Percentiles rank a stretch among this genome's conserved stretches.
Conservation (phyloP, 2,113 vertebrate genomes). For the Gyps fulvus region DNA sequence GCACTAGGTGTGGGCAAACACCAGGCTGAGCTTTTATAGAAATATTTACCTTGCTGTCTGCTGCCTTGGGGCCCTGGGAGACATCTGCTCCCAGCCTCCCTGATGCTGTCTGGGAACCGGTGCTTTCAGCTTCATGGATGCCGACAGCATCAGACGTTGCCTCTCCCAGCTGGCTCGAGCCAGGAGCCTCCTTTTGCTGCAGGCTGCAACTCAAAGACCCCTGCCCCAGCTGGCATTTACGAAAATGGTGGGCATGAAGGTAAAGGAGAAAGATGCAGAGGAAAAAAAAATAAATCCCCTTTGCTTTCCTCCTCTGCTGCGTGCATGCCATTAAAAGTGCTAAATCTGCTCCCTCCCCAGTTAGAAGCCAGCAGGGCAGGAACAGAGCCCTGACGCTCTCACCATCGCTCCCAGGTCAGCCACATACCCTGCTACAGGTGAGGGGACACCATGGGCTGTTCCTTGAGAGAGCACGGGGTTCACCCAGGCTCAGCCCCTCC, state of each 20-base stretch:
- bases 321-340: fast-evolving
- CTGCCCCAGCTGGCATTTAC: background rate
- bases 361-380: background rate
- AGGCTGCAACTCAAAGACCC: background rate
- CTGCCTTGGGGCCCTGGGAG: background rate
- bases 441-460: background rate
- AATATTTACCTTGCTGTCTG: background rate
- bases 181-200: background rate
- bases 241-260: background rate
- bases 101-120: background rate
- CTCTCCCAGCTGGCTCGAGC: background rate
- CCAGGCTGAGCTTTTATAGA: background rate
- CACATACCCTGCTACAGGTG: background rate
- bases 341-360: background rate
- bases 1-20: background rate
- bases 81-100: background rate
- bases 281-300: background rate
- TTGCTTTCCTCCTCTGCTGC: background rate
- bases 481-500: background rate
- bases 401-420: background rate
- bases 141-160: background rate
- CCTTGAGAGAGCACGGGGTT: background rate
- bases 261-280: background rate
- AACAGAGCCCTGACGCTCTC: fast-evolving
- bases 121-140: background rate